Evolutionary conservation across 2,113 vertebrate genomes (phyloP), one percentile per base, ranked within the genome.

Genomic region (Myiagra hebetior): DNA sequence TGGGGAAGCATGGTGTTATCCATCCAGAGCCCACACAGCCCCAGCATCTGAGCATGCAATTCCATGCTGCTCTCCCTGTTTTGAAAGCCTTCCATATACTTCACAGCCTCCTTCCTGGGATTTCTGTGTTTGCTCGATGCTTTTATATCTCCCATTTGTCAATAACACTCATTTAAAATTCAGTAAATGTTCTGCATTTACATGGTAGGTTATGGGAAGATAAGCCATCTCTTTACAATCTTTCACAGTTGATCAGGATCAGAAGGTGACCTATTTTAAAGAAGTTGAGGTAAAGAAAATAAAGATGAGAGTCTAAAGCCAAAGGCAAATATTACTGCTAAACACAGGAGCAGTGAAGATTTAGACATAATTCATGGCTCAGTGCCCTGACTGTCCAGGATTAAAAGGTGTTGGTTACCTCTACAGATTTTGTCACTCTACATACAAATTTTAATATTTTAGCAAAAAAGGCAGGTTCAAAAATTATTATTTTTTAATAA

Each of bases 211-310:
- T 89, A 65, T 22, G 35, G 55, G 67, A 87, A 91, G 81, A 42
- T 82, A 78, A 7, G 17, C 15, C 68, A 10, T 67, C n/a, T 63
- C 68, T 70, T 84, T 56, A 64, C 28, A 83, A 11, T 96, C 50
- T 92, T 92, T 80, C 92, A 92, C 33, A 73, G 78, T n/a, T 89
- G 53, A 89, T 78, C 44, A 53, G 26, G 55, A 91, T 93, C 67
- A 83, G 59, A 53, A 85, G n/a, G 24, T 82, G 69, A 87, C 73
- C 76, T 93, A 17, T 81, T 94, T 94, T 87, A 78, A 85, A 87
- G 47, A 89, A 82, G 44, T 1, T 59, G 55, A 83, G 39, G 37
- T 84, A 49, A 89, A 87, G 68, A 95, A 82, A 89, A 44, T 52
- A 60, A 83, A 73, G 60, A 59, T 0, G 2, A 69, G 31, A 88